Percentiles rank a stretch among this genome's conserved stretches.
Conservation (phyloP, 2,888 invertebrate species). For the Lapara coniferarum region DNA sequence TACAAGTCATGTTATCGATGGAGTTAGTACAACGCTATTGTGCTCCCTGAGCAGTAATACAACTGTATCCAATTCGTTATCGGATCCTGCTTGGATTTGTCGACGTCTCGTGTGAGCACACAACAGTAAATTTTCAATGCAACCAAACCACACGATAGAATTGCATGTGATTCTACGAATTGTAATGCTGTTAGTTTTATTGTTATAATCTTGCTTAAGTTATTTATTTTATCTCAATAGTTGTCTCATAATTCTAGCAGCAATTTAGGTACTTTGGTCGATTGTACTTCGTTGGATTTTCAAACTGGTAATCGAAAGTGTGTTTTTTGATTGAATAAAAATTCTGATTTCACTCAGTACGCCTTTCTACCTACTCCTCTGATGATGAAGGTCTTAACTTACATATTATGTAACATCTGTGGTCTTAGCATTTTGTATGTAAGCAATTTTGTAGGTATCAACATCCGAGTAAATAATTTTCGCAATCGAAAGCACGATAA, state of each 20-base stretch:
- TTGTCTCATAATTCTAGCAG: too few relatives aligned
- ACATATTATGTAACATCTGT: too few relatives aligned
- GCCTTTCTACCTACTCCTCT: too few relatives aligned
- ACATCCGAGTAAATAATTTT: neutral
- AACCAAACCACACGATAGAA: conserved; percentile 46
- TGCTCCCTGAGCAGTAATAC: conserved; percentile 57
- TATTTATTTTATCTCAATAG: neutral
- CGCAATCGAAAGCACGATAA: conserved; percentile 8
- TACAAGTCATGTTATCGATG: conserved; percentile 15
- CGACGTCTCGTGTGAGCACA: conserved; percentile 57
- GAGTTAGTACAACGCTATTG: conserved; percentile 44
- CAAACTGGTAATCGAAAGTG: neutral
- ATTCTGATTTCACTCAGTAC: too few relatives aligned
- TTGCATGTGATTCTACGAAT: conserved; percentile 39
- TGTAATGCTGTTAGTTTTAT: conserved; percentile 22
- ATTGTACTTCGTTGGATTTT: neutral
- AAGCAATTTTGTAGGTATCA: too few relatives aligned
- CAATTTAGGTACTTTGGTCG: neutral
- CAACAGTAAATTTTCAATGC: conserved; percentile 58
- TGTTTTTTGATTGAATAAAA: neutral
- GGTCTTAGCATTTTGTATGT: neutral
- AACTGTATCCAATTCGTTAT: conserved; percentile 76
- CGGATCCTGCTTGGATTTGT: conserved; percentile 69
- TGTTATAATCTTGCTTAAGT: neutral
- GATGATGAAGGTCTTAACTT: too few relatives aligned